phyloP scores from a whole-genome alignment of 2,113 vertebrate species.

The Patagioenas fasciata region DNA sequence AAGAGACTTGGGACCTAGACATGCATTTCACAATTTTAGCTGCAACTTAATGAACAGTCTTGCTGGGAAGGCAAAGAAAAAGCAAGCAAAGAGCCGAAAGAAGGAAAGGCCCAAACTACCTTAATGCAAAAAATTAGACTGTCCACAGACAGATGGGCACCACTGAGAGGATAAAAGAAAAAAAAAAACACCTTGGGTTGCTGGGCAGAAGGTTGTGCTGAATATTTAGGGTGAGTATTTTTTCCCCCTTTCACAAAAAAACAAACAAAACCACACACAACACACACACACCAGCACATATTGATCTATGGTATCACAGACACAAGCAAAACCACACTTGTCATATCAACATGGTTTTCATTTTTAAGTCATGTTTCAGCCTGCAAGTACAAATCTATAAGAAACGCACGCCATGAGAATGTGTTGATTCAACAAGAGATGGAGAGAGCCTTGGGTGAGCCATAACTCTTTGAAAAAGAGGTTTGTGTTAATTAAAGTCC shows the following conservation, averaged over 20 bases:
- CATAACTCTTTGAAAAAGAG: not conserved
- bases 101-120: not conserved
- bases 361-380: not conserved
- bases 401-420: not conserved
- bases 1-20: not conserved
- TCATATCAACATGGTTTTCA: not conserved
- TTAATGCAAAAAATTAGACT: not conserved
- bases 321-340: not conserved
- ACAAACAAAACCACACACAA: no score
- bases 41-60: not conserved
- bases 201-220: not conserved
- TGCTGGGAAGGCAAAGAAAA: not conserved
- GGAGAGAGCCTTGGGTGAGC: not conserved
- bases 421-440: not conserved
- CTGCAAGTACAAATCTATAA: not conserved
- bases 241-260: not conserved
- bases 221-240: not conserved
- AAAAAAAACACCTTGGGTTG: not conserved
- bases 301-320: not conserved
- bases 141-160: not conserved
- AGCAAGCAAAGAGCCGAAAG: not conserved
- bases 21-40: not conserved
- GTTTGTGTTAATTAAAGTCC: not conserved
- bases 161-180: rapidly evolving
- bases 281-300: not conserved